Conservation (phyloP, 2,113 vertebrate species). For the Catharus fuscescens region DNA sequence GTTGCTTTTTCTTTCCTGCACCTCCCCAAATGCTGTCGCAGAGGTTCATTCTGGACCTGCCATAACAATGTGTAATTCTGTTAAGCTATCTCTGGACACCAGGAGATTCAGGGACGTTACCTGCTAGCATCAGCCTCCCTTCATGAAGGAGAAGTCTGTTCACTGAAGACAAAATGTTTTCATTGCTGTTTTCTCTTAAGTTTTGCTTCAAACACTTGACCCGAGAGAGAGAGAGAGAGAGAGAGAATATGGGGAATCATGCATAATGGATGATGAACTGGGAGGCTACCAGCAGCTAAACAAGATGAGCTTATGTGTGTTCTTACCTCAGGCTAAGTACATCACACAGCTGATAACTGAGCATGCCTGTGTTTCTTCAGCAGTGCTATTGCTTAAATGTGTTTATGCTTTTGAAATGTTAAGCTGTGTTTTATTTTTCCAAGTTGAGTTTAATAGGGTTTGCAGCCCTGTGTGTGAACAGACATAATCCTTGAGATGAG, state of each 20-base stretch:
- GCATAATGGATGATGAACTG: background rate
- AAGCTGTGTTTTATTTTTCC: background rate
- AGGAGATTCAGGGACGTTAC: slow-evolving; percentile 62
- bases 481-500: background rate
- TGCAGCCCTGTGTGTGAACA: background rate
- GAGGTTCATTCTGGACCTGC: background rate
- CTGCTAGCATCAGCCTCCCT: slow-evolving; percentile 83
- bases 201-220: slow-evolving; percentile 86
- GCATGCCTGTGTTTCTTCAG: background rate
- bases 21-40: background rate
- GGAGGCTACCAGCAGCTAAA: background rate
- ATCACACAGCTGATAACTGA: background rate
- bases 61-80: background rate
- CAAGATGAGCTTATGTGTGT: background rate
- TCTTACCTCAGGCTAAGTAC: background rate
- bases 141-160: slow-evolving; percentile 85
- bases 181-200: slow-evolving; percentile 82
- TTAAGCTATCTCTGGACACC: background rate
- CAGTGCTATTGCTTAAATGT: background rate
- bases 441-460: background rate
- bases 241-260: background rate
- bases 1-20: background rate
- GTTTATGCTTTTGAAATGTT: background rate
- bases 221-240: background rate
- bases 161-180: slow-evolving; percentile 82